Base-by-base conservation (phyloP, 2,797 vertebrate species). In the Acanthopagrus latus region DNA sequence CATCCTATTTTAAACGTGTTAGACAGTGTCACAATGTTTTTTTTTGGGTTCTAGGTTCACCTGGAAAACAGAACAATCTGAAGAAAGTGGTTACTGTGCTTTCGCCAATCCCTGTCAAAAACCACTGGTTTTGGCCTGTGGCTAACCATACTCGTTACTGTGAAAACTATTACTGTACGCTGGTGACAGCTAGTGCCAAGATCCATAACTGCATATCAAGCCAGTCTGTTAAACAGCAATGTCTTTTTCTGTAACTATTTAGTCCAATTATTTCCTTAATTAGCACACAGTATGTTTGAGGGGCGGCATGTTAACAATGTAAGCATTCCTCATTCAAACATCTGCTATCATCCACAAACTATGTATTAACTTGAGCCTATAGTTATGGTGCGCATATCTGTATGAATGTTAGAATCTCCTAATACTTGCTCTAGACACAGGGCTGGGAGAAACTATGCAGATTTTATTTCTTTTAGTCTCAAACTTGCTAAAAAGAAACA, bases 71-170 rank as follows among this genome's bases (percentile, higher is more conserved):
- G 6, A 21, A 20, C 1, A 11, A 57, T 41, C 47, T 51, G 23
- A 63, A 54, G 23, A 20, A 8, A 25, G 41, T 1, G 7, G 25
- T 27, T 23, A 43, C 33, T 11, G 7, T 14, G 25, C n/a, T 62
- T 56, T 71, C 38, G 63, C 14, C 16, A 33, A 41, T 70, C 50
- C 74, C 50, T 43, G 13, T 70, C 6, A 56, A 33, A 69, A 46
- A 51, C 63, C 4, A 23, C 7, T 46, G 66, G 43, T 50, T 62
- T 63, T 38, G 17, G 57, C n/a, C 43, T 50, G 55, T 0, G 3
- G 47, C 41, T 71, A 41, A 33, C n/a, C 50, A 43, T 47, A 41
- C 48, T 50, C 43, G 29, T 68, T 54, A 47, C 23, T 38, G 33
- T 41, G 43, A 44, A 72, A 71, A 46, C 16, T 41, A 20, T 33